These are phyloP conservation scores for Eupithecia subfuscata DNA, from an alignment of 2,888 invertebrate species.

Conservation along the genomic window DNA sequence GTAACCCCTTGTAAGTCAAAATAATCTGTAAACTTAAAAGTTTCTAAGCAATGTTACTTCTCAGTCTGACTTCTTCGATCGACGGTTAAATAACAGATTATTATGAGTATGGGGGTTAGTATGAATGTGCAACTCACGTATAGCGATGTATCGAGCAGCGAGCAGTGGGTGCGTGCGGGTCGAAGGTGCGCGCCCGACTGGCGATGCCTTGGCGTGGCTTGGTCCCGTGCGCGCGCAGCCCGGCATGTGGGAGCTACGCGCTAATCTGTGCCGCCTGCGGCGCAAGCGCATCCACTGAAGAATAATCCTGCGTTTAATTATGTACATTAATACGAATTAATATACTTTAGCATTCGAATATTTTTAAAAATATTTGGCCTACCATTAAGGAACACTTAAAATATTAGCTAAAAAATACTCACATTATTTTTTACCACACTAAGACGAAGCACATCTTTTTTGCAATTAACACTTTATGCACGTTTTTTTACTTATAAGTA, in stretches of 20 bases:
- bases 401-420: background rate
- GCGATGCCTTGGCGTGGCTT: background rate
- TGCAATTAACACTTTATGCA: no score
- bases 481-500: background rate
- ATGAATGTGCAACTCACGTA: background rate
- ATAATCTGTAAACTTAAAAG: background rate
- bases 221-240: background rate
- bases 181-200: constrained; percentile 60
- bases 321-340: no score
- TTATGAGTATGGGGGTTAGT: background rate
- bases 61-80: background rate
- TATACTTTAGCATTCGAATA: no score
- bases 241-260: background rate
- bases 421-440: background rate
- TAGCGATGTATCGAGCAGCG: background rate
- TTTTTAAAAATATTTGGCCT: no score
- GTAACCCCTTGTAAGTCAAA: background rate
- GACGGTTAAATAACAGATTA: background rate
- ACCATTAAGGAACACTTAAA: background rate
- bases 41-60: background rate
- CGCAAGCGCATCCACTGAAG: constrained; percentile 1
- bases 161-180: constrained; percentile 13
- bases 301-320: background rate
- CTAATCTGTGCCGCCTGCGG: background rate
- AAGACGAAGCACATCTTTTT: background rate